These are phyloP conservation scores for Melanocharis versteri DNA, from an alignment of 2,113 vertebrate species.

Conservation along the genomic window DNA sequence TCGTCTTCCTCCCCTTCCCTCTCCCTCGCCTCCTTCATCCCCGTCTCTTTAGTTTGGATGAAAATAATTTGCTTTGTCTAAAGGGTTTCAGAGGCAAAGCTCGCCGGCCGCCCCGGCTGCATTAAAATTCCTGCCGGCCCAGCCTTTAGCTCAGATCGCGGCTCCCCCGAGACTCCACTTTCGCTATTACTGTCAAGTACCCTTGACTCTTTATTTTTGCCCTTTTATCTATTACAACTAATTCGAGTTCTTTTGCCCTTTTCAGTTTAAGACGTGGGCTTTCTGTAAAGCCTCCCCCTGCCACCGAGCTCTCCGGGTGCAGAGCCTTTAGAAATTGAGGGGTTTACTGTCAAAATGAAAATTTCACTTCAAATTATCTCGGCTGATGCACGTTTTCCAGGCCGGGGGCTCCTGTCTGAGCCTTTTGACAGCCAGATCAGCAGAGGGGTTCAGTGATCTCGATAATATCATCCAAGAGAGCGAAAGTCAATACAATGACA, in stretches of 20 bases:
- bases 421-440: slow-evolving; percentile 92
- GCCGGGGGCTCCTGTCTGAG: slow-evolving; percentile 86
- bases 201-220: slow-evolving; percentile 98
- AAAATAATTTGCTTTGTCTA: slow-evolving; percentile 78
- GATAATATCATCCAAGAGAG: slow-evolving; percentile 91
- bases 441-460: slow-evolving; percentile 86
- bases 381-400: slow-evolving; percentile 86
- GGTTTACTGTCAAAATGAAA: slow-evolving; percentile 95
- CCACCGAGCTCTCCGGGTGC: slow-evolving; percentile 75
- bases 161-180: slow-evolving; percentile 91
- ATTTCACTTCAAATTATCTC: slow-evolving; percentile 94
- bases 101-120: slow-evolving; percentile 73
- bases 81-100: slow-evolving; percentile 66
- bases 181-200: slow-evolving; percentile 99
- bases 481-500: slow-evolving; percentile 92
- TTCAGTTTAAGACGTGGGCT: slow-evolving; percentile 93
- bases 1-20: background rate
- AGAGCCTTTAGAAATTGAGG: slow-evolving; percentile 87
- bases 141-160: slow-evolving; percentile 70
- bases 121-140: slow-evolving; percentile 93
- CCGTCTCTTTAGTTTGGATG: slow-evolving; percentile 23
- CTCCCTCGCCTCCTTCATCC: background rate
- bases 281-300: slow-evolving; percentile 82
- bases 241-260: slow-evolving; percentile 99
- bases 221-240: slow-evolving; percentile 99